Evolutionary conservation across 1,140 invertebrate species (phyloP), one percentile per base, ranked within the genome.

Genomic region (Sarcophaga peregrina): DNA sequence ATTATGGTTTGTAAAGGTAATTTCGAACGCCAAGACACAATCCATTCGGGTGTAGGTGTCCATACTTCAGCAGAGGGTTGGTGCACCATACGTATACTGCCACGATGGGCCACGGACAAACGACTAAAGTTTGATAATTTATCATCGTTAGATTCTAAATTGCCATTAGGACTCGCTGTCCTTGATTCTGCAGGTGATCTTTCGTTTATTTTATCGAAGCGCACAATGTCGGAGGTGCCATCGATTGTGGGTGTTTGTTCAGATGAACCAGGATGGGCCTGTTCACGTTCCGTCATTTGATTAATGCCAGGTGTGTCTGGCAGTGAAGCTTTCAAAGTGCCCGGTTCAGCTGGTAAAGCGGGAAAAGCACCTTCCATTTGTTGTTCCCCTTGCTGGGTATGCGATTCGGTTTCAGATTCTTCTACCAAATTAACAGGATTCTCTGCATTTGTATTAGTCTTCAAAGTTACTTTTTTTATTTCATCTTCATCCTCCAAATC

Each of bases 1-100:
- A 99, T 99, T 84, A 99, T 99, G 47, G 98, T 99, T 92, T 99
- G 98, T 80, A 99, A 91, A 1, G 98, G 98, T 83, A 99, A 91
- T 92, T 99, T 99, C 82, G 94, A 95, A 89, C 99, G 98, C 98
- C 98, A 99, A 8, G 96, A 95, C 85, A 96, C 93, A 54, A 98
- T 98, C 98, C 98, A 99, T 85, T 98, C 96, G 25, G 95, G 93
- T 25, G 96, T 96, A 8, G 97, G 96, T 5, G 94, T 91, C 97
- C 97, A 99, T 0, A 88, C 87, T 78, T 87, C 90, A 2, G 84
- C 82, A 7, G 86, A 83, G 5, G 74, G 52, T 37, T 68, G 80
- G 8, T 88, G 88, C 25, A 90, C 87, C 85, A 90, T 89, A 3
- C 90, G 87, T 84, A 90, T 90, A 47, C 89, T 90, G 25, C 85